Evolutionary conservation across 2,888 invertebrate species (phyloP), one percentile per base, ranked within the genome.

Genomic region (Drosophila setosimentum): DNA sequence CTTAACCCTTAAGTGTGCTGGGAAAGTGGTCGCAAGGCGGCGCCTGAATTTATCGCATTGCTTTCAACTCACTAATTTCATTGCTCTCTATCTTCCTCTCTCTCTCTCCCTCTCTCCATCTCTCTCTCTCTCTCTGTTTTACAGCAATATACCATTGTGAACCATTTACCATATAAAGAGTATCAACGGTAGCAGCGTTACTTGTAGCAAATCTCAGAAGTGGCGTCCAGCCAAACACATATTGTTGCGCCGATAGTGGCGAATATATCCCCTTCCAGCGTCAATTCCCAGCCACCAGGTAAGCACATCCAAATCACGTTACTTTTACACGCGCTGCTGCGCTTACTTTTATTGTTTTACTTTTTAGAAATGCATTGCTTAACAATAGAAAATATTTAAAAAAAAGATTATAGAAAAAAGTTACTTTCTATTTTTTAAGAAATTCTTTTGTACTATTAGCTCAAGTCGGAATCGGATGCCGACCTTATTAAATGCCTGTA

Each of bases 211-310:
- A 91, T 91, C 77, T 87, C 91, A 93, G 93, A 93, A 91, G 93
- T 93, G 93, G 93, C 93, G 92, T 93, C 93, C 91, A 91, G 92
- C 90, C 93, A 93, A 85, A 91, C 91, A 78, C 93, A 93, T 81
- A 92, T 93, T 83, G 92, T 92, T 80, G 94, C 94, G 92, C 94
- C 94, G 92, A 94, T 94, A 82, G 94, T 94, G 91, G 94, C 94
- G 91, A 94, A 94, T 84, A 94, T 94, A 83, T 94, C 94, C 83
- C 94, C 94, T 83, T 94, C 94, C 91, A 95, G 95, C 92, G 94
- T 93, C 86, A 93, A 91, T 82, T 93, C 93, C 82, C 93, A 93
- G 85, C 93, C 93, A 78, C 91, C 93, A 93, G 93, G 93, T 93
- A 85, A 92, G 92, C 73, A 55, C 29, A n/a, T 33, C 3, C 7